Percentiles rank a stretch among this genome's conserved stretches.
These are phyloP conservation scores for Tapirus terrestris DNA, from an alignment of 2,113 vertebrate genomes.

Conservation along the genomic window DNA sequence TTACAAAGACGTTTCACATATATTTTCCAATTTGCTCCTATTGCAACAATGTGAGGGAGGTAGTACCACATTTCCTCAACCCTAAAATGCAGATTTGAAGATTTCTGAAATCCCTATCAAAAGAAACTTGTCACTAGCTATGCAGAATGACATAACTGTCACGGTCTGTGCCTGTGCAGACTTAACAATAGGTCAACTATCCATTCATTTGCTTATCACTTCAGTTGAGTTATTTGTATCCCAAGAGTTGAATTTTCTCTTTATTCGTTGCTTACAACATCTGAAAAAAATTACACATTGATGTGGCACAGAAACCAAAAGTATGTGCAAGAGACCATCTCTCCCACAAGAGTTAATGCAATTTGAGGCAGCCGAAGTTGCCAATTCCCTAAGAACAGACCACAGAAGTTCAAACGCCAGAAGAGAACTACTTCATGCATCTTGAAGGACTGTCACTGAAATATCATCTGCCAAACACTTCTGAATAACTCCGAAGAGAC, in stretches of 20 bases:
- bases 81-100: not conserved
- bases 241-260: not conserved
- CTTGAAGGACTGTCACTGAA: not conserved
- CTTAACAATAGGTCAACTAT: not conserved
- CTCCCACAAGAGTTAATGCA: not conserved
- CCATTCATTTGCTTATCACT: not conserved
- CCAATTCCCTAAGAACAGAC: not conserved
- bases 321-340: not conserved
- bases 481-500: not conserved
- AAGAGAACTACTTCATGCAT: not conserved
- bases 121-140: not conserved
- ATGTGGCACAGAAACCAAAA: not conserved
- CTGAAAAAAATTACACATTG: not conserved
- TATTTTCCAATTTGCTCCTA: not conserved
- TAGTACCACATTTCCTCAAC: not conserved
- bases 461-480: not conserved
- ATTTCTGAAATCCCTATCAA: not conserved
- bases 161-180: not conserved
- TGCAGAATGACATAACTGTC: not conserved
- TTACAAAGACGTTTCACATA: not conserved
- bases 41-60: not conserved
- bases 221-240: not conserved
- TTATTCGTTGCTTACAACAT: not conserved
- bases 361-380: not conserved
- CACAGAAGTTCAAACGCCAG: not conserved